phyloP scores from a whole-genome alignment of 1,140 invertebrate species.

The Leptoteleia sp. region DNA sequence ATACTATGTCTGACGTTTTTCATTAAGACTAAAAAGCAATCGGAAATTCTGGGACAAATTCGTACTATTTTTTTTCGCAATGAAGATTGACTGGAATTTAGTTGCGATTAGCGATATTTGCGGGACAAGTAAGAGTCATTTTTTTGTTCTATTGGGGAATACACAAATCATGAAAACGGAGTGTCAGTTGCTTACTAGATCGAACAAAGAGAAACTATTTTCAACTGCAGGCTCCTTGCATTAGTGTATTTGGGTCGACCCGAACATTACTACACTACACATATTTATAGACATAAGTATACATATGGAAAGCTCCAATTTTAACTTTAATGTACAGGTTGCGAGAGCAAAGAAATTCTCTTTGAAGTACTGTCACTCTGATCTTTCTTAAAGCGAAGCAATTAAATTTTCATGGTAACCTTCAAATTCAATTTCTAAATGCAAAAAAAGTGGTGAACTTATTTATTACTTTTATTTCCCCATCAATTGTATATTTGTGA shows the following conservation, averaged over 20 bases:
- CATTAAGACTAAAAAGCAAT: too few species aligned
- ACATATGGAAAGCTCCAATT: conserved; percentile 59
- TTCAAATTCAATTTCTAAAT: background rate
- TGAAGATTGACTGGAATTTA: too few species aligned
- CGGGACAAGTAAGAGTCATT: too few species aligned
- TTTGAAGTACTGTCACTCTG: conserved; percentile 20
- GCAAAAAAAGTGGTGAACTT: too few species aligned
- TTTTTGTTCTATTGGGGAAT: background rate
- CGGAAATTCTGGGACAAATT: too few species aligned
- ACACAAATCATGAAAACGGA: conserved; percentile 14
- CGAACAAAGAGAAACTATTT: conserved; percentile 52
- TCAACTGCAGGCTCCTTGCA: conserved; percentile 30
- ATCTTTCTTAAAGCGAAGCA: background rate
- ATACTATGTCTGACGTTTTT: too few species aligned
- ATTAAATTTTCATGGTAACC: background rate
- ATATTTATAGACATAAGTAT: conserved; percentile 60
- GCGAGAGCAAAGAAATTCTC: conserved; percentile 20
- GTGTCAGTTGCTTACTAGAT: conserved; percentile 28
- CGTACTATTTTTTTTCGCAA: too few species aligned
- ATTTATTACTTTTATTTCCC: too few species aligned
- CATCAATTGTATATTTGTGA: too few species aligned
- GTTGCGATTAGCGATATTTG: too few species aligned
- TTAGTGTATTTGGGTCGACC: conserved; percentile 42
- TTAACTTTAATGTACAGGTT: conserved; percentile 35
- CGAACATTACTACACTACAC: conserved; percentile 38